These are phyloP conservation scores for Copidosoma aretas DNA, from an alignment of 2,888 invertebrate genomes.

Conservation along the genomic window DNA sequence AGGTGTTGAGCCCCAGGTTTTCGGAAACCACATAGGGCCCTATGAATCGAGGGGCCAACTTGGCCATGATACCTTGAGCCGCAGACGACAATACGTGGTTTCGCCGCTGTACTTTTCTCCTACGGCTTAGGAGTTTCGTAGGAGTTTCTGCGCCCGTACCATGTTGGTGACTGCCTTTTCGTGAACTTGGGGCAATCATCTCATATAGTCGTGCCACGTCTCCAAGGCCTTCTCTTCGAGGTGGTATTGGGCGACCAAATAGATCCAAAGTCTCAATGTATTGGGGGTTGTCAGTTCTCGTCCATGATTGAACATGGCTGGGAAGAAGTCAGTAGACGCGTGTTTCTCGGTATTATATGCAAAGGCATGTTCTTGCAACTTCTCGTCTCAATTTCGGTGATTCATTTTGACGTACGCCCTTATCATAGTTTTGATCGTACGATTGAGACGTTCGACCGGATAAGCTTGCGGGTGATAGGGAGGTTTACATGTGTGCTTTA, in stretches of 20 bases:
- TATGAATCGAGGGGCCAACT: no score
- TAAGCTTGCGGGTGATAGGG: neutral
- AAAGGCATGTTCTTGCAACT: slow-evolving; percentile 36
- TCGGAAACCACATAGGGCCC: neutral
- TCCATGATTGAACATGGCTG: no score
- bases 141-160: neutral
- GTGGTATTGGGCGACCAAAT: no score
- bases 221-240: no score
- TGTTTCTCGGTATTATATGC: no score
- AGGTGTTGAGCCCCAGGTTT: no score
- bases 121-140: neutral
- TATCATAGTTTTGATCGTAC: no score
- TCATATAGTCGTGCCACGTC: neutral
- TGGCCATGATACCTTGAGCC: neutral
- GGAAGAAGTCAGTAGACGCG: no score
- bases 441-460: no score
- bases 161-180: neutral
- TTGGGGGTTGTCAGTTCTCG: slow-evolving; percentile 2
- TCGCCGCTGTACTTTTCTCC: neutral
- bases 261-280: no score
- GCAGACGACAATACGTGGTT: no score
- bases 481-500: neutral
- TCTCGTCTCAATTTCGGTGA: slow-evolving; percentile 38
- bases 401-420: slow-evolving; percentile 12
- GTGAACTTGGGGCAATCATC: neutral